Conservation (phyloP, 1,140 invertebrate genomes). For the Papilio dardanus region DNA sequence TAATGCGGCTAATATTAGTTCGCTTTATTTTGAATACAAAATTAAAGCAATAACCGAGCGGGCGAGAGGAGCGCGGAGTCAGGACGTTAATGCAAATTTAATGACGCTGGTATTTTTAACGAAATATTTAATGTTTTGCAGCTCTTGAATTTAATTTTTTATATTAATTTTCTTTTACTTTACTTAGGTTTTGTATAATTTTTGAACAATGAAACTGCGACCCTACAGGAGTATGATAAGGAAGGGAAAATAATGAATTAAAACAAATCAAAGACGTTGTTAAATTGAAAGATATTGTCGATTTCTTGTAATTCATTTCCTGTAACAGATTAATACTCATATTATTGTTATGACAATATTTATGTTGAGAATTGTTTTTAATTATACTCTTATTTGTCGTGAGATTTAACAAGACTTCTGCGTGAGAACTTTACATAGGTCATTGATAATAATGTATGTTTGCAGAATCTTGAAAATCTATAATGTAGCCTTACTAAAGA, state of each 20-base stretch:
- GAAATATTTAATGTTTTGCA: conserved; percentile 18
- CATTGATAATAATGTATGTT: too few species aligned
- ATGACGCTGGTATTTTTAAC: conserved; percentile 16
- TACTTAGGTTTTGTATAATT: neutral
- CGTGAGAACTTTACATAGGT: neutral
- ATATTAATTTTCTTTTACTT: neutral
- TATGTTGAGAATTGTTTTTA: neutral
- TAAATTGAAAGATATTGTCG: neutral
- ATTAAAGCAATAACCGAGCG: conserved; percentile 16
- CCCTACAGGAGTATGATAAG: too few species aligned
- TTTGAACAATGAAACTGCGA: too few species aligned
- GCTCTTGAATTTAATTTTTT: neutral
- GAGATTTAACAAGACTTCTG: neutral
- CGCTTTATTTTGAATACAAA: conserved; percentile 8
- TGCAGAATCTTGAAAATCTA: neutral
- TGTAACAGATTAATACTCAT: neutral
- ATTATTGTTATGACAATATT: neutral
- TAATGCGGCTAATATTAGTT: neutral
- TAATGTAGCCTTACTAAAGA: neutral
- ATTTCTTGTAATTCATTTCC: neutral
- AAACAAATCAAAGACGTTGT: too few species aligned
- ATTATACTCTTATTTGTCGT: neutral
- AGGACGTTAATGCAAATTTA: conserved; percentile 24
- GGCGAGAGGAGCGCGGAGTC: neutral
- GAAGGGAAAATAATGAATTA: too few species aligned